Conservation (phyloP, 2,113 vertebrate species). For the Menura novaehollandiae region DNA sequence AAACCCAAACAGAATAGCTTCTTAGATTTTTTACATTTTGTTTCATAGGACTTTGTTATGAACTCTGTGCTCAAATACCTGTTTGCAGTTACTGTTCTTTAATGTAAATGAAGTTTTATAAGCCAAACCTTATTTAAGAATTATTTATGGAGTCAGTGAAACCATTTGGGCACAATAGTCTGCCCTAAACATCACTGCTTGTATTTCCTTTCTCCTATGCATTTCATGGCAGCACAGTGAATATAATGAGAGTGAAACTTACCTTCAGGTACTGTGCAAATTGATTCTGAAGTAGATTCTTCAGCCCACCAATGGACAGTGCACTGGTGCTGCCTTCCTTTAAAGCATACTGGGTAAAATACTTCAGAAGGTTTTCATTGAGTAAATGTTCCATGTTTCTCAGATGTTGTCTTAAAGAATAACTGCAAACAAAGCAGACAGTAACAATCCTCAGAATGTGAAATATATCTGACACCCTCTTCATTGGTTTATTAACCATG, state of each 20-base stretch:
- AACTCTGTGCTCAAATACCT: not conserved
- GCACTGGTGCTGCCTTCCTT: constrained; percentile 48
- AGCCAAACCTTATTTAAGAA: not conserved
- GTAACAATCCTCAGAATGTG: not conserved
- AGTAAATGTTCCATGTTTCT: constrained; percentile 53
- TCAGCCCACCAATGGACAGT: constrained; percentile 40
- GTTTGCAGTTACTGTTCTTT: not conserved
- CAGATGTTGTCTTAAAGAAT: not conserved
- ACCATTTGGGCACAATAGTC: not conserved
- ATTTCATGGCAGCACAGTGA: not conserved
- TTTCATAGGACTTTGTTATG: not conserved
- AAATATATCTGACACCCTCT: not conserved
- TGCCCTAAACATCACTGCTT: not conserved
- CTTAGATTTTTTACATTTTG: not conserved
- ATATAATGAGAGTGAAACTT: not conserved
- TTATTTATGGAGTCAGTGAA: not conserved
- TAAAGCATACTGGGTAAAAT: constrained; percentile 59
- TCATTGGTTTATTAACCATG: not conserved
- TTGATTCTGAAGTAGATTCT: constrained; percentile 52
- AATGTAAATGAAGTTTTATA: not conserved
- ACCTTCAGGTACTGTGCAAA: constrained; percentile 63
- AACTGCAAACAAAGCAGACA: constrained; percentile 4
- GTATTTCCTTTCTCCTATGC: not conserved
- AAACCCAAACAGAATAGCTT: not conserved
- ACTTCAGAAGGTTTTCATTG: constrained; percentile 40